Base-by-base conservation (phyloP, 2,888 invertebrate species). In the Odontothrips loti region DNA sequence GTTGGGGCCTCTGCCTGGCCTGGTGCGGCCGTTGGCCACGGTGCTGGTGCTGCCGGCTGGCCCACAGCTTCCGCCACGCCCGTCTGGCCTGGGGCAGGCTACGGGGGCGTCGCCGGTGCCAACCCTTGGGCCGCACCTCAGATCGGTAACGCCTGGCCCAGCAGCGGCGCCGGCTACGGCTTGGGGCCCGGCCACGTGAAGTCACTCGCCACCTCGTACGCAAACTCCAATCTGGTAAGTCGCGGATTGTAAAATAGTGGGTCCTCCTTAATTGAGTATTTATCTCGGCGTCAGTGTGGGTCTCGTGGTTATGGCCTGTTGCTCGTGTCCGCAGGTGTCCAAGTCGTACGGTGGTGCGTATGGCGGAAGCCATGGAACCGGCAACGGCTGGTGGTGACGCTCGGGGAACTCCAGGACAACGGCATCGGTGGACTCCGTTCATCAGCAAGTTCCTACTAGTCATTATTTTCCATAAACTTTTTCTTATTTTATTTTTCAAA, bases 151-250 rank as follows among this genome's bases (percentile, higher is more conserved):
- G 11, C 68, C 68, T 75, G 68, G 68, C 68, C 68, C 68, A 12
- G 68, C 11, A 0, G 23, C 27, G 68, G 8, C 23, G 17, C 15
- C 58, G 68, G 68, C 68, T 27, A 23, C n/a, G 68, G 68, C 23
- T 23, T 68, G 23, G 68, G 68, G 68, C 11, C 6, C 23, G 23
- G 12, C 68, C 23, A 75, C 68, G 34, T 43, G 3, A 75, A 27
- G 27, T 27, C 68, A 12, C 68, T 27, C 68, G 68, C 68, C 23
- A 23, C 68, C 23, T 75, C 68, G 9, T 75, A 75, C 68, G 23
- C 68, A 23, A 75, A 75, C 68, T 75, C 68, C 68, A 75, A 75
- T 9, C 68, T 75, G 68, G 68, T 75, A 27, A 75, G 27, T 15
- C 34, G 34, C 2, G 34, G 34, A n/a, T n/a, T n/a, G n/a, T n/a